Evolutionary conservation across 2,888 invertebrate species (phyloP), one percentile per base, ranked within the genome.

Genomic region (Oconnorella tubifera): DNA sequence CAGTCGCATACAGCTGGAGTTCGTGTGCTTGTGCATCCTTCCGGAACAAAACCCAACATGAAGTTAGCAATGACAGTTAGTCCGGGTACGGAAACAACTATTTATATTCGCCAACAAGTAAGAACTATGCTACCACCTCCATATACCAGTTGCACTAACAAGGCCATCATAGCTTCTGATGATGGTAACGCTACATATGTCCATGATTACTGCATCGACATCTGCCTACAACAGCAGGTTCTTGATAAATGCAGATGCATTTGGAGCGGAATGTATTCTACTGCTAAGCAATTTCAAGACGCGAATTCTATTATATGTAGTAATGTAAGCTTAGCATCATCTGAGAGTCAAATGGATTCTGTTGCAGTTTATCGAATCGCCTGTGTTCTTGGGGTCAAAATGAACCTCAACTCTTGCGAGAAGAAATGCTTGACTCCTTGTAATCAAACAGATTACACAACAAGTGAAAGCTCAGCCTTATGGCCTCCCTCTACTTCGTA

Each of bases 111-210:
- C 1, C 32, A 14, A 14, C 1, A 14, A 10, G 23, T 56, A 3
- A 56, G 56, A 25, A n/a, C 32, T 28, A 19, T 1, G 10, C 56
- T 56, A n/a, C 29, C 56, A 56, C 25, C 25, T 31, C 32, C 56
- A 31, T 56, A 56, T 23, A 29, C n/a, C 56, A 32, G 32, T 31
- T 56, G 56, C 56, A 56, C 56, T 25, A 56, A n/a, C 25, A 29
- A 56, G 10, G 19, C 10, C 19, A 14, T 14, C 40, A 14, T 40
- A 40, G 32, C 28, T 28, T 1, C 25, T 0, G 32, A 28, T 31
- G 19, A 10, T 10, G 25, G 32, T 14, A 31, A 31, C 14, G 31
- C 40, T 14, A 40, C 40, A 14, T 56, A 56, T 31, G n/a, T 32
- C 1, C 2, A 56, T 14, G 56, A 28, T 14, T 28, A n/a, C 4